These are phyloP conservation scores for Petrolisthes cinctipes DNA, from an alignment of 2,888 invertebrate species.

Conservation along the genomic window DNA sequence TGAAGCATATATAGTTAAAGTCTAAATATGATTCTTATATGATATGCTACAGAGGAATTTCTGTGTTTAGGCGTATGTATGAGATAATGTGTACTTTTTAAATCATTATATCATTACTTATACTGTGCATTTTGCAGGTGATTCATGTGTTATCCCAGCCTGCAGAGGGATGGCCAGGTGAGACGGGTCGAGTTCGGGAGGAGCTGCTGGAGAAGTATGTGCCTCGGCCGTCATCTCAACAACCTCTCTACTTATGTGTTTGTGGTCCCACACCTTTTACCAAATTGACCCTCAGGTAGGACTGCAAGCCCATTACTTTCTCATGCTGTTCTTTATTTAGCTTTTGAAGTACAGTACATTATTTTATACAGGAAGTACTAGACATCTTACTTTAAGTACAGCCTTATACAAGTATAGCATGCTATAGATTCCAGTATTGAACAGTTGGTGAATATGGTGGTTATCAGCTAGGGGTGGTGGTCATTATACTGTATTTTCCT, in stretches of 20 bases:
- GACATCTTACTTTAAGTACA: too few species aligned
- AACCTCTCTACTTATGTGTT: conserved; percentile 38
- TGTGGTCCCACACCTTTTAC: conserved; percentile 62
- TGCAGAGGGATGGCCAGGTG: conserved; percentile 46
- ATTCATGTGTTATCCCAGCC: conserved; percentile 60
- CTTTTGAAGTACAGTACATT: too few species aligned
- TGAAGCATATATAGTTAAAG: too few species aligned
- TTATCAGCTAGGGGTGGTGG: too few species aligned
- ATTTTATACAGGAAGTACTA: too few species aligned
- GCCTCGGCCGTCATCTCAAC: conserved; percentile 13
- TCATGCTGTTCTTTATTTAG: too few species aligned
- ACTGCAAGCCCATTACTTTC: too few species aligned
- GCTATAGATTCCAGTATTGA: too few species aligned
- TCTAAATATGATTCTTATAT: too few species aligned
- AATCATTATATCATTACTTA: background rate
- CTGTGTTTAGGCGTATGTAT: background rate
- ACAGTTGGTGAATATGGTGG: too few species aligned
- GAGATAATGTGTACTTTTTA: background rate
- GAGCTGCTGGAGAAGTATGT: conserved; percentile 53
- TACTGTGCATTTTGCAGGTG: conserved; percentile 29
- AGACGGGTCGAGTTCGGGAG: conserved; percentile 51
- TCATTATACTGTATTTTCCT: too few species aligned
- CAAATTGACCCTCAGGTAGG: conserved; percentile 54
- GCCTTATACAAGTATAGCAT: too few species aligned
- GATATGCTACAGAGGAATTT: background rate